Percentiles rank a stretch among this genome's conserved stretches.
These are phyloP conservation scores for Listrodromus nycthemerus DNA, from an alignment of 2,888 invertebrate species.

Conservation along the genomic window DNA sequence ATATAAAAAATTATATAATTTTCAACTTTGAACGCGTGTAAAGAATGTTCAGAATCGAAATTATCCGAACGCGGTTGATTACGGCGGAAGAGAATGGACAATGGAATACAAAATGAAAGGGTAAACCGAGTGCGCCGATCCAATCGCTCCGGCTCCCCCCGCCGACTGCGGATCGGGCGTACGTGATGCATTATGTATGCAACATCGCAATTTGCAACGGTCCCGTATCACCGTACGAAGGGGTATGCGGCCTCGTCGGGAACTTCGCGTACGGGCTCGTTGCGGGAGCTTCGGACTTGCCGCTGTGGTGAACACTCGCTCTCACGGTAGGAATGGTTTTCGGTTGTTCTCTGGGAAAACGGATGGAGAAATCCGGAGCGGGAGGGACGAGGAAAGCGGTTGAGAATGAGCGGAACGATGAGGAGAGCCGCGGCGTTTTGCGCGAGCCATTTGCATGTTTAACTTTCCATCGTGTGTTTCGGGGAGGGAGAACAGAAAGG, in stretches of 20 bases:
- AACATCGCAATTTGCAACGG: slow-evolving; percentile 75
- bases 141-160: slow-evolving; percentile 25
- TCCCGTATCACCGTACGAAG: slow-evolving; percentile 58
- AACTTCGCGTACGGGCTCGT: slow-evolving; percentile 40
- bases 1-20: no score
- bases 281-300: slow-evolving; percentile 26
- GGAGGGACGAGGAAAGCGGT: slow-evolving; percentile 62
- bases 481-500: not conserved
- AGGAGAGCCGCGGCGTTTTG: slow-evolving; percentile 71
- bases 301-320: slow-evolving; percentile 48
- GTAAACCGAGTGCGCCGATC: slow-evolving; percentile 11
- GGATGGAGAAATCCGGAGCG: slow-evolving; percentile 59
- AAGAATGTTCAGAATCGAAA: not conserved
- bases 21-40: no score
- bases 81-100: slow-evolving; percentile 7
- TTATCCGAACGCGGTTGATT: not conserved
- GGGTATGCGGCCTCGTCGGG: slow-evolving; percentile 43
- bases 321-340: slow-evolving; percentile 48
- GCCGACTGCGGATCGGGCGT: slow-evolving; percentile 34
- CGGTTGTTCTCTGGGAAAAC: slow-evolving; percentile 47
- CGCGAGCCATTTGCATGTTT: slow-evolving; percentile 75
- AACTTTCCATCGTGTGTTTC: slow-evolving; percentile 64
- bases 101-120: not conserved
- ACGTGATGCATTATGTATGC: slow-evolving; percentile 75
- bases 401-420: slow-evolving; percentile 64